Conservation (phyloP, 92 coral and sea anemone species). For the Hydrozoanthus gracilis region DNA sequence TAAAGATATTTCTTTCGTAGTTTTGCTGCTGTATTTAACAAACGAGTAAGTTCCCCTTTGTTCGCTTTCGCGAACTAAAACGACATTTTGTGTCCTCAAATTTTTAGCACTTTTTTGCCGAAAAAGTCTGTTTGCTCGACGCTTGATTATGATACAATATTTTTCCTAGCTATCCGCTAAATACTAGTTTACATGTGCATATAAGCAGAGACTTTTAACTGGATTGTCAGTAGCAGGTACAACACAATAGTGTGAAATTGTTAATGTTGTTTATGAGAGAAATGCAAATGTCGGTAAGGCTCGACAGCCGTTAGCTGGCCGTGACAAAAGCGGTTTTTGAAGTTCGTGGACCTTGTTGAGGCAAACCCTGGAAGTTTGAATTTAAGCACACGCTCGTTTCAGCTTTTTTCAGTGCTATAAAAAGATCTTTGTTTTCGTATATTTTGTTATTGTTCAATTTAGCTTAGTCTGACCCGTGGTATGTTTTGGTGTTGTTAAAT, state of each 20-base stretch:
- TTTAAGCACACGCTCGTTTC: not conserved
- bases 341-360: not conserved
- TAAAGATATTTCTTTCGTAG: not conserved
- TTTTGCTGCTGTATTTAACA: not conserved
- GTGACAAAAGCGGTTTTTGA: not conserved
- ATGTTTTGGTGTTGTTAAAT: constrained; percentile 32
- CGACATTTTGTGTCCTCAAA: too few relatives aligned
- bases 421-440: not conserved
- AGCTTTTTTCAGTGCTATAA: not conserved
- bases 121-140: not conserved
- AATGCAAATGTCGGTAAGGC: constrained; percentile 34
- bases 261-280: constrained; percentile 24
- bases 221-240: constrained; percentile 24
- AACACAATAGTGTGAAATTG: constrained; percentile 15
- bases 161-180: not conserved
- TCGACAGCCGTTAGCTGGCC: not conserved
- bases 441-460: not conserved
- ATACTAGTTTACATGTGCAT: not conserved
- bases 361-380: not conserved
- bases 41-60: constrained; percentile 3
- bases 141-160: not conserved
- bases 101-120: not conserved
- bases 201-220: not conserved
- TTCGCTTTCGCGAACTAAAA: not conserved
- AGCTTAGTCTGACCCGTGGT: not conserved